Evolutionary conservation across 2,797 vertebrate genomes (phyloP), one percentile per base, ranked within the genome.

Genomic region (Podargus strigoides): DNA sequence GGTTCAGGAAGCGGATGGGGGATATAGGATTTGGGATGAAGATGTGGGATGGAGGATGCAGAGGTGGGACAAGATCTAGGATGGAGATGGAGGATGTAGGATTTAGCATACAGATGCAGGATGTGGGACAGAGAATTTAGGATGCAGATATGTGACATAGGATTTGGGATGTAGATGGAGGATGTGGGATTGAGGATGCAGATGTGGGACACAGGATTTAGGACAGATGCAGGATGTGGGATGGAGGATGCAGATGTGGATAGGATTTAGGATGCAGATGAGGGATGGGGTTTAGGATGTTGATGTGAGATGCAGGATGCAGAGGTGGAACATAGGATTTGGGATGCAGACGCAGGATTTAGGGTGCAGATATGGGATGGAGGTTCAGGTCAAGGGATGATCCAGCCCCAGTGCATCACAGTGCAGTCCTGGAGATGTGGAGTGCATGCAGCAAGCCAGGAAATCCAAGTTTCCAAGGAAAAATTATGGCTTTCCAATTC

Each of bases 391-490:
- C 3, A 4, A 2, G 64, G 36, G 47, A 2, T 28, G 67, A 6
- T 68, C 32, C 58, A 47, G 63, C 44, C 37, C n/a, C 32, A 12
- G 46, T 30, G 44, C 49, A 42, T 8, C 66, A 7, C 2, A 1
- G 46, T 2, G 0, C n/a, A 41, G 47, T 27, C 36, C 55, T 4
- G 7, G 53, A 26, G 58, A 4, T 1, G 42, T 27, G 49, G n/a
- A 44, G 53, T n/a, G 67, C 14, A 12, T 73, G 76, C 73, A 37
- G 44, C 0, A 3, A 66, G 89, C 34, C 1, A 0, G 59, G 74
- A 93, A 89, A 46, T 5, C 21, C 64, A 50, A 10, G 24, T 20
- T 77, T 85, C 55, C 64, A 73, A 70, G 64, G 50, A 14, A 55
- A 85, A 73, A 50, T 15, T 6, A 27, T 1, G 0, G 1, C 44